Percentiles rank a stretch among this genome's conserved stretches.
Conservation (phyloP, 2,113 vertebrate genomes). For the Microcebus lehilahytsara region DNA sequence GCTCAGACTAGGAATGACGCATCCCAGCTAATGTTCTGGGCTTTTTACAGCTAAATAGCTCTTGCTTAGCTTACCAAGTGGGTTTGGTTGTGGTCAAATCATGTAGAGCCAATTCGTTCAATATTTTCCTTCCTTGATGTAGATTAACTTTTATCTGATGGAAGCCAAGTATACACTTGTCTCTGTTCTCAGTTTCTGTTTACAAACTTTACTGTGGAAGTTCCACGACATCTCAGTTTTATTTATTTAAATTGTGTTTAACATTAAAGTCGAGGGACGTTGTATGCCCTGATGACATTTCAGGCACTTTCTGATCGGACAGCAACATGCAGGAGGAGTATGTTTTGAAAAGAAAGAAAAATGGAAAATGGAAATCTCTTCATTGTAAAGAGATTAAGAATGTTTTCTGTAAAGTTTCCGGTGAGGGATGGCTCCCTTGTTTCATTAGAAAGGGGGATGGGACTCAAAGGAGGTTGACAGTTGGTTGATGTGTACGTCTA, state of each 20-base stretch:
- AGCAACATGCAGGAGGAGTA: background rate
- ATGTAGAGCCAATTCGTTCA: background rate
- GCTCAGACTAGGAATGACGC: background rate
- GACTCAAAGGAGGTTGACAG: constrained; percentile 57
- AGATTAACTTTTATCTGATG: background rate
- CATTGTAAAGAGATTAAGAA: background rate
- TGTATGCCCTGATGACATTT: constrained; percentile 4
- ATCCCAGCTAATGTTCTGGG: background rate
- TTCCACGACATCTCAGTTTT: background rate
- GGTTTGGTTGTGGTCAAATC: constrained; percentile 8
- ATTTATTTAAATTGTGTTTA: background rate
- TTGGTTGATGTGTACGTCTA: constrained; percentile 67
- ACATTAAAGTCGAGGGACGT: background rate
- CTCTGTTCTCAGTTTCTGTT: background rate
- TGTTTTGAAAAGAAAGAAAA: constrained; percentile 2
- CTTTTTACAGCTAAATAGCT: constrained; percentile 37
- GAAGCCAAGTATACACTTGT: background rate
- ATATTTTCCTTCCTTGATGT: constrained; percentile 14
- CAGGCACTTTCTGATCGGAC: background rate
- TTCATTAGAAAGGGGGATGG: constrained; percentile 46
- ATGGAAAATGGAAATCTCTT: background rate
- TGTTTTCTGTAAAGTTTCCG: constrained; percentile 41
- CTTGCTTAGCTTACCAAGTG: constrained; percentile 9
- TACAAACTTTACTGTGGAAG: background rate
- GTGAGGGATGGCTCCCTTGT: constrained; percentile 28